A percentile compares a stretch with the other conserved stretches of the same genome.
phyloP scores from a whole-genome alignment of 2,888 invertebrate genomes.

The Lithophane semibrunnea region DNA sequence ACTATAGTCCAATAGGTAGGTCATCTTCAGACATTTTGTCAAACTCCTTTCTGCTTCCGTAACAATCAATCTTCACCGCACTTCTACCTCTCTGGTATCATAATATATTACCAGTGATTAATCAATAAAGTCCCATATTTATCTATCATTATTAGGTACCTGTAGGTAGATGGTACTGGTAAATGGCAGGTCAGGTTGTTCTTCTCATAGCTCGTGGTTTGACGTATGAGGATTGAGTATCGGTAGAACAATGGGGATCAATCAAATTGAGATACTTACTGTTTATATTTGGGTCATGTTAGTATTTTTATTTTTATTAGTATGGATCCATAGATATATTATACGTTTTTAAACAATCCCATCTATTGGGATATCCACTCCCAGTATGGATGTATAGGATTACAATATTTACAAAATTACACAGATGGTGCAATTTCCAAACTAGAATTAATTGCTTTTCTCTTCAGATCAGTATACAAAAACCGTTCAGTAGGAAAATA shows the following conservation, averaged over 20 bases:
- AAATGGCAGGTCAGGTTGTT: constrained; percentile 13
- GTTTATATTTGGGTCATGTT: constrained; percentile 7
- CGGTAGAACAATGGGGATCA: constrained; percentile 14
- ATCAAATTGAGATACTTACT: constrained; percentile 19
- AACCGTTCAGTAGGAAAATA: background rate
- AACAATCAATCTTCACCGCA: constrained; percentile 28
- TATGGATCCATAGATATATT: no score
- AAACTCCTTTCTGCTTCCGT: constrained; percentile 10
- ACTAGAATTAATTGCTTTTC: background rate
- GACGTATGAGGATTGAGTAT: constrained; percentile 31
- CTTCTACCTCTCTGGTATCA: constrained; percentile 34
- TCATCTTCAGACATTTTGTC: no score
- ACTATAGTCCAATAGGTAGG: no score
- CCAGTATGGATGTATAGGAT: no score
- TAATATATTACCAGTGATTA: constrained; percentile 33
- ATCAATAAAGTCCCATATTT: constrained; percentile 33
- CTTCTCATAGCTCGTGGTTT: constrained; percentile 14
- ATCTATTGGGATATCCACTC: no score
- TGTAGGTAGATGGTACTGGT: background rate
- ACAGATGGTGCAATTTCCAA: background rate
- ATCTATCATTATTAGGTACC: constrained; percentile 1
- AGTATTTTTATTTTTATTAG: background rate
- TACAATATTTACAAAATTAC: background rate
- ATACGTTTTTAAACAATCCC: no score
- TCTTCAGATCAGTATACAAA: background rate